Base-by-base conservation (phyloP, 2,888 invertebrate genomes). In the Argyresthia goedartella region DNA sequence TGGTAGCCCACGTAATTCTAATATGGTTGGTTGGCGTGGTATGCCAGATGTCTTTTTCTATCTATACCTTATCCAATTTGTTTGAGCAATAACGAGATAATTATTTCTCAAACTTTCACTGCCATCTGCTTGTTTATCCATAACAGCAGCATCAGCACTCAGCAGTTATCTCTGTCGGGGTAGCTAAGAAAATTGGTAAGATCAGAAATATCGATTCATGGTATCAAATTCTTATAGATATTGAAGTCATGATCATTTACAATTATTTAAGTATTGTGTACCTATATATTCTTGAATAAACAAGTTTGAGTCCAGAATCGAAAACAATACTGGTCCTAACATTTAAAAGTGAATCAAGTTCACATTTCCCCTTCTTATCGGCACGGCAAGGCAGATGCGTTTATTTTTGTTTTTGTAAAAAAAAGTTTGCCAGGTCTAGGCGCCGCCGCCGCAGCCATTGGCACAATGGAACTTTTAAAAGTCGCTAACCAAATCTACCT, bases 1-100 rank as follows among this genome's bases (percentile, higher is more conserved):
- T 79, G 81, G 66, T 70, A 69, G 78, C 84, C 84, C 81, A 82
- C 82, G 82, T 82, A 73, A 66, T 67, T 67, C 66, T 63, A 64
- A 73, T 65, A 65, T 69, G 67, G 80, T 81, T 76, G 76, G 79
- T 80, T 43, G 47, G 14, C 16, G 78, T 78, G 71, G 68, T 73
- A 73, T 67, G 67, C 67, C 67, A 69, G 61, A 68, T 63, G 65
- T 71, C 73, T 67, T 79, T 73, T 71, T 67, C 66, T 25, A 25
- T 25, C 25, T 57, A 63, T 68, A 68, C 66, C 64, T 69, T 64
- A 65, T 67, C 62, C 65, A 65, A 66, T 69, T 58, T 60, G 60
- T 63, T 64, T 62, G 58, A 51, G 59, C 57, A 60, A 62, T 56
- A 53, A 35, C 46, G 39, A 36, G 60, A 53, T 60, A 59, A 59